Percentiles rank a stretch among this genome's conserved stretches.
phyloP scores from a whole-genome alignment of 2,888 invertebrate species.

The Conistra vaccinii region DNA sequence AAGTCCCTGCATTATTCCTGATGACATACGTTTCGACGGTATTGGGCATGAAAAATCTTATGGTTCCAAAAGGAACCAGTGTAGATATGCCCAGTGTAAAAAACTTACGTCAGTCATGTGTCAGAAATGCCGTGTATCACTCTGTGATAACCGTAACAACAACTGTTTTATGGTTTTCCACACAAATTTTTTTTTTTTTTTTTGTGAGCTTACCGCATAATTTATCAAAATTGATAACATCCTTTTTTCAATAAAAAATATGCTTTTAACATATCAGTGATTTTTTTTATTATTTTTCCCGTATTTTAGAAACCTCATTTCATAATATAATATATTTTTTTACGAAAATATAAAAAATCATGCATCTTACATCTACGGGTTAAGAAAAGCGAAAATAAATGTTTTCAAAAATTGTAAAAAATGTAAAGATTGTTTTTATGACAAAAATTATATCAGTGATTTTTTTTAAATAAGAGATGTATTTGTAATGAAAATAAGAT shows the following conservation, averaged over 20 bases:
- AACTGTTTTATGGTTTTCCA: conserved; percentile 1
- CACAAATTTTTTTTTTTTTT: background rate
- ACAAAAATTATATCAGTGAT: too few species aligned
- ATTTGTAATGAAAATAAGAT: too few species aligned
- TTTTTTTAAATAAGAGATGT: too few species aligned
- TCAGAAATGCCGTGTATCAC: conserved; percentile 6
- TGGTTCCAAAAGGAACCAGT: conserved; percentile 38
- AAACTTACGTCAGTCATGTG: conserved; percentile 9
- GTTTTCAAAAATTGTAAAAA: too few species aligned
- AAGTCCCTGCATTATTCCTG: conserved; percentile 7
- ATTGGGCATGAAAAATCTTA: conserved; percentile 49
- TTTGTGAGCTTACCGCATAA: background rate
- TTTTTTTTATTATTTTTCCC: background rate
- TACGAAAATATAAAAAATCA: background rate
- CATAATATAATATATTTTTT: background rate
- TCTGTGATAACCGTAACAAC: conserved; percentile 15
- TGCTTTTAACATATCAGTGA: background rate
- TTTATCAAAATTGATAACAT: background rate
- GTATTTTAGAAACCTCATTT: background rate
- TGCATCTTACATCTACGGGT: background rate
- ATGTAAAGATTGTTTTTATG: too few species aligned
- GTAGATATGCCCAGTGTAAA: conserved; percentile 30
- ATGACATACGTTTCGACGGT: conserved; percentile 23
- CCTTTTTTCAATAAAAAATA: background rate
- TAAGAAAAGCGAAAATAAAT: background rate